phyloP scores from a whole-genome alignment of 2,888 invertebrate genomes.

The Drosophila neoperkinsi region DNA sequence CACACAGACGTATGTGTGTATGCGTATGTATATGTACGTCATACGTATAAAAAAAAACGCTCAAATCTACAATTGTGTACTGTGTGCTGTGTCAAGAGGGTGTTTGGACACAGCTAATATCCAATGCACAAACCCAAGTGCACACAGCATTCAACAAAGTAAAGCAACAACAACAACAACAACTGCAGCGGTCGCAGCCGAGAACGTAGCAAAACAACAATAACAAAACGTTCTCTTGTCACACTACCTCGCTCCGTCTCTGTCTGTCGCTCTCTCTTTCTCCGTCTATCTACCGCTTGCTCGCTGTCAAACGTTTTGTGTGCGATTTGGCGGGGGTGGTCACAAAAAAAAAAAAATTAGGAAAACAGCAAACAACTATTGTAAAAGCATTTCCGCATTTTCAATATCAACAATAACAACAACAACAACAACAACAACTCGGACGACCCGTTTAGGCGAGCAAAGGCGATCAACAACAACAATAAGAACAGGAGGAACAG shows the following conservation, averaged over 20 bases:
- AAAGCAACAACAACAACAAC: conserved; percentile 5
- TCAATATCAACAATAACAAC: conserved; percentile 27
- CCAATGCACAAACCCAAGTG: conserved; percentile 29
- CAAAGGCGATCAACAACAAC: conserved; percentile 16
- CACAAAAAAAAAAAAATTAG: conserved; percentile 15
- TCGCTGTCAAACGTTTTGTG: conserved; percentile 3
- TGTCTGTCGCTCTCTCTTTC: neutral
- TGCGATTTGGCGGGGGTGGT: conserved; percentile 37
- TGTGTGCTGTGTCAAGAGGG: conserved; percentile 6
- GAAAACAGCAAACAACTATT: conserved; percentile 25
- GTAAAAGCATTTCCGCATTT: conserved; percentile 47
- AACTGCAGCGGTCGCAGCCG: conserved; percentile 7
- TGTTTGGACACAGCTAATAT: conserved; percentile 27
- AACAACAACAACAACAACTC: conserved; percentile 25
- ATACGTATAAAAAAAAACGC: conserved; percentile 17
- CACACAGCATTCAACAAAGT: conserved; percentile 19
- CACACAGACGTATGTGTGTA: neutral
- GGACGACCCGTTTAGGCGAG: conserved; percentile 19
- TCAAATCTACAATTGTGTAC: conserved; percentile 13
- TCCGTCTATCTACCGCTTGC: conserved; percentile 6
- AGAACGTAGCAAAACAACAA: conserved; percentile 6
- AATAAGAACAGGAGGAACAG: conserved; percentile 21
- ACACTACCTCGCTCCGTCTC: neutral
- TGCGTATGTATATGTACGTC: conserved; percentile 1
- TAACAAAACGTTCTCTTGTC: conserved; percentile 16